Percentiles rank a stretch among this genome's conserved stretches.
phyloP scores from a whole-genome alignment of 2,888 invertebrate genomes.

The Odontocerum albicorne region DNA sequence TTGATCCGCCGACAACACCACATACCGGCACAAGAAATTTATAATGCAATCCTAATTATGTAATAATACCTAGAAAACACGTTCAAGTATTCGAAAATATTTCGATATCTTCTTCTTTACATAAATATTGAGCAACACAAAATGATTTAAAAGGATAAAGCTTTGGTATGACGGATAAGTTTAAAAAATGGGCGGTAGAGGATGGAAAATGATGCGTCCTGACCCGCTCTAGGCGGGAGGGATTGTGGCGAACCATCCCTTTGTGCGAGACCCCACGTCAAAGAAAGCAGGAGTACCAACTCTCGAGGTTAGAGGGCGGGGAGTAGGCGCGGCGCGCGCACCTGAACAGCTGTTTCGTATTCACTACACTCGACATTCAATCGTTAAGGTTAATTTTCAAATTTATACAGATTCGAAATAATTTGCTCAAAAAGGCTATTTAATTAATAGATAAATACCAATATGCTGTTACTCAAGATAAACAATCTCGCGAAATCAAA shows the following conservation, averaged over 20 bases:
- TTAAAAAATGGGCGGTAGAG: conserved; percentile 12
- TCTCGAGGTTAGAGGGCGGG: conserved; percentile 5
- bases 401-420: too few relatives aligned
- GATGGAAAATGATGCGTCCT: conserved; percentile 19
- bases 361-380: too few relatives aligned
- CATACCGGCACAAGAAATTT: conserved; percentile 10
- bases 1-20: conserved; percentile 36
- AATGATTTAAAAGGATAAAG: too few relatives aligned
- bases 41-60: neutral
- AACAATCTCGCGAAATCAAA: too few relatives aligned
- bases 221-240: conserved; percentile 32
- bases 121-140: too few relatives aligned
- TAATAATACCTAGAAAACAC: too few relatives aligned
- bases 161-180: conserved; percentile 11
- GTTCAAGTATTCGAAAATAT: too few relatives aligned
- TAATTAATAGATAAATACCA: too few relatives aligned
- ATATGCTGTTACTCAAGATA: too few relatives aligned
- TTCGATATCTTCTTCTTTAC: too few relatives aligned
- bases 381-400: too few relatives aligned
- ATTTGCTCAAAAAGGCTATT: too few relatives aligned
- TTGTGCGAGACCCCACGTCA: conserved; percentile 5
- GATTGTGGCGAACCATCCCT: conserved; percentile 14
- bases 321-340: conserved; percentile 30
- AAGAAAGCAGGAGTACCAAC: conserved; percentile 19
- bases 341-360: conserved; percentile 17